Conservation (phyloP, 2,113 vertebrate species). For the Sialia sialis region DNA sequence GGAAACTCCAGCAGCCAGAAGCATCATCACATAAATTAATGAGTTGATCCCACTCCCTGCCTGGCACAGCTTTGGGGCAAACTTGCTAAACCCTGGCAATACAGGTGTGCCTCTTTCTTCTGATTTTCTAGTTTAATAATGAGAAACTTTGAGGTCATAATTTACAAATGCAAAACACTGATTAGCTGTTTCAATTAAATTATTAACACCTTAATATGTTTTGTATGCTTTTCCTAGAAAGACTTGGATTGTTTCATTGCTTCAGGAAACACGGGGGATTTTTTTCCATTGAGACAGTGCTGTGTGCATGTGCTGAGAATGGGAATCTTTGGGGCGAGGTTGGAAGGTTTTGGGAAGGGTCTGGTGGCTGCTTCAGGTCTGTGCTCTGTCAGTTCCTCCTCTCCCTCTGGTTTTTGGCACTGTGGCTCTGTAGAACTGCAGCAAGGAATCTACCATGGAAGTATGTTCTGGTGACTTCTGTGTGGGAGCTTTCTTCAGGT, state of each 20-base stretch:
- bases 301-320: neutral
- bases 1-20: constrained; percentile 24
- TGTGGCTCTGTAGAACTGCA: neutral
- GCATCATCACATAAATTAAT: constrained; percentile 4
- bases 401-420: neutral
- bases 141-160: neutral
- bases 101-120: neutral
- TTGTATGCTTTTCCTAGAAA: neutral
- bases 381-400: neutral
- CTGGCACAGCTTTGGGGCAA: neutral
- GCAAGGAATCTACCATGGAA: neutral
- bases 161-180: neutral
- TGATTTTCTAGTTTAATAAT: neutral
- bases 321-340: neutral
- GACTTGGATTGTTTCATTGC: neutral
- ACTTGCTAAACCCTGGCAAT: neutral
- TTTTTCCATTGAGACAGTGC: neutral
- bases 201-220: neutral
- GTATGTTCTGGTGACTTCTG: neutral
- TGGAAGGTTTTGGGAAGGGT: neutral
- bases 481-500: neutral
- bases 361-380: neutral
- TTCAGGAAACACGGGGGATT: neutral
- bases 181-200: constrained; percentile 21
- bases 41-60: constrained; percentile 1